A percentile compares a stretch with the other conserved stretches of the same genome.
These are phyloP conservation scores for Acanthurus leucopareius DNA, from an alignment of 2,797 vertebrate genomes.

Conservation along the genomic window DNA sequence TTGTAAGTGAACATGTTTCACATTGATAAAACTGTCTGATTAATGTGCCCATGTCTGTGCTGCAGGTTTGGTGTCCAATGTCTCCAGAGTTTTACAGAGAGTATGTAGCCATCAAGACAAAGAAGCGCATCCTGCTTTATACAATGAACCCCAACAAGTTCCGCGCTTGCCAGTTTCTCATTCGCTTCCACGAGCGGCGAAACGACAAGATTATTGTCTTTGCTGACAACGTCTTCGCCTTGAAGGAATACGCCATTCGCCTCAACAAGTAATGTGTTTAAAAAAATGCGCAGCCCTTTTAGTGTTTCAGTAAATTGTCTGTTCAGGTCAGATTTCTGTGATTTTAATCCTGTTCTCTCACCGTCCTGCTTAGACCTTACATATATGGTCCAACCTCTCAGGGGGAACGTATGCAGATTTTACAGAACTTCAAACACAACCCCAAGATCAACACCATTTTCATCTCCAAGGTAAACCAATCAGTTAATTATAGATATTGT, in stretches of 20 bases:
- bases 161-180: constrained; percentile 98
- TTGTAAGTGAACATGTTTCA: neutral
- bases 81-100: constrained; percentile 98
- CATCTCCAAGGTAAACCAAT: constrained; percentile 93
- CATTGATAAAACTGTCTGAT: neutral
- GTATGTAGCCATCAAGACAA: constrained; percentile 97
- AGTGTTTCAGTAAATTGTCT: neutral
- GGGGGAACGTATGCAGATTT: constrained; percentile 98
- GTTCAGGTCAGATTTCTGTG: neutral
- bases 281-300: neutral
- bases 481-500: neutral
- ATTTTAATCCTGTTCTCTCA: constrained; percentile 5
- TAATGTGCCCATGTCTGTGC: constrained; percentile 4
- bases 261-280: constrained; percentile 92
- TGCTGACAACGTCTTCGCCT: constrained; percentile 97
- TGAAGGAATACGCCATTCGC: constrained; percentile 96
- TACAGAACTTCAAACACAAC: constrained; percentile 99
- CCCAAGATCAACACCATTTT: constrained; percentile 99
- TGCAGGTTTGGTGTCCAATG: constrained; percentile 99
- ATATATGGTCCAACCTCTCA: constrained; percentile 99
- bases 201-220: constrained; percentile 99
- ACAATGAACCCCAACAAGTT: constrained; percentile 99
- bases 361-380: constrained; percentile 87
- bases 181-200: constrained; percentile 96
- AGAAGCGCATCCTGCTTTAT: constrained; percentile 96